These are phyloP conservation scores for Leucoma salicis DNA, from an alignment of 2,888 invertebrate species.

Conservation along the genomic window DNA sequence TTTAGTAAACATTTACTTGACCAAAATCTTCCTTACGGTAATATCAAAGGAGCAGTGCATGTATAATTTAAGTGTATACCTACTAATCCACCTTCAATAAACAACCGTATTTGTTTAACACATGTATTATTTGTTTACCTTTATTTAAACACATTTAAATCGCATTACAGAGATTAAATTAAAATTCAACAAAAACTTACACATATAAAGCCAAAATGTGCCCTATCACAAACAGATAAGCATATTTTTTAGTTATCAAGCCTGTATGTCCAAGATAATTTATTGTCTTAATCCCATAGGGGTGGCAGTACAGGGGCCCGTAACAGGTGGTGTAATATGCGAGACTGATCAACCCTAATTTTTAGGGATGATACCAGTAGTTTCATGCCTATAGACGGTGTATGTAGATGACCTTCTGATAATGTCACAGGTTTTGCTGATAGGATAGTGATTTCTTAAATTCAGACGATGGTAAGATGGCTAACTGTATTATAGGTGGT, in stretches of 20 bases:
- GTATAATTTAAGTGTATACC: too few species aligned
- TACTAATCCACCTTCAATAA: constrained; percentile 3
- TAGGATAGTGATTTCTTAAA: too few species aligned
- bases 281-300: constrained; percentile 41
- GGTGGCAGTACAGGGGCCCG: constrained; percentile 37
- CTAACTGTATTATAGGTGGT: too few species aligned
- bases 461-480: too few species aligned
- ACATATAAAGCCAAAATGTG: constrained; percentile 1
- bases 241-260: constrained; percentile 4
- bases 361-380: constrained; percentile 46
- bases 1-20: too few species aligned
- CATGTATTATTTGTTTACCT: constrained; percentile 35
- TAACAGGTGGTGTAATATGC: constrained; percentile 58
- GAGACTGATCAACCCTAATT: constrained; percentile 56
- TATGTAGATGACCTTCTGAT: constrained; percentile 15
- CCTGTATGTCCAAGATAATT: constrained; percentile 33
- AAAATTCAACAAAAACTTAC: constrained; percentile 14
- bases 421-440: too few species aligned
- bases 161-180: constrained; percentile 47
- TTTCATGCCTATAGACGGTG: constrained; percentile 28
- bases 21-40: too few species aligned
- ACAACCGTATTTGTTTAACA: constrained; percentile 31
- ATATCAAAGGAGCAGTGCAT: too few species aligned
- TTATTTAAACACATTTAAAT: constrained; percentile 48
- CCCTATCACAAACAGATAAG: background rate